phyloP scores from a whole-genome alignment of 2,888 invertebrate species.

The Eurois occulta region DNA sequence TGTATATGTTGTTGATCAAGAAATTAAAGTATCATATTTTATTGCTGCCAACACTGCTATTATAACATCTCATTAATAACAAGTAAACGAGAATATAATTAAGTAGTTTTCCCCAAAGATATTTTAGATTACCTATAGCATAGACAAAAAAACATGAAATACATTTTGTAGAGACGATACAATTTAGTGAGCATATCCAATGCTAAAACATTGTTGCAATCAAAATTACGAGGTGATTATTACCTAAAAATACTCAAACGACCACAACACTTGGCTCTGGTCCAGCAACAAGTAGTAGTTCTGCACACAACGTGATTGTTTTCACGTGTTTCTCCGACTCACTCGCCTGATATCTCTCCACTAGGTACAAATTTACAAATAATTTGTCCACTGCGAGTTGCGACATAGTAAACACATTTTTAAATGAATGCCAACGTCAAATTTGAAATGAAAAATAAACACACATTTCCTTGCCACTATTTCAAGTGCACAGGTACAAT shows the following conservation, averaged over 20 bases:
- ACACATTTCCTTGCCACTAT: not conserved
- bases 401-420: conserved; percentile 42
- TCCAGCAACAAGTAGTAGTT: conserved; percentile 71
- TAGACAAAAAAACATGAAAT: conserved; percentile 44
- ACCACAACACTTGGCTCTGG: conserved; percentile 73
- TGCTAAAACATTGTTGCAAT: conserved; percentile 72
- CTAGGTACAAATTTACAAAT: conserved; percentile 38
- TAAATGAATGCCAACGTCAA: conserved; percentile 9
- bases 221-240: conserved; percentile 76
- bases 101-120: conserved; percentile 33
- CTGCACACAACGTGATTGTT: conserved; percentile 58
- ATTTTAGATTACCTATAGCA: conserved; percentile 15
- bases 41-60: conserved; percentile 45
- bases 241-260: conserved; percentile 80
- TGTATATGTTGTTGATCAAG: conserved; percentile 45
- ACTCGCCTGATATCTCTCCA: conserved; percentile 31
- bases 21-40: conserved; percentile 55
- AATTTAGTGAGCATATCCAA: conserved; percentile 42
- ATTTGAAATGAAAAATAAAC: conserved; percentile 16
- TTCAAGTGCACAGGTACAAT: not conserved
- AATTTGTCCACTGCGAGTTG: conserved; percentile 25
- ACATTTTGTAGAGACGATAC: conserved; percentile 44
- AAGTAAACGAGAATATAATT: conserved; percentile 35
- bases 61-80: conserved; percentile 46
- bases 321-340: conserved; percentile 48